Percentiles rank a stretch among this genome's conserved stretches.
Conservation (phyloP, 2,797 vertebrate genomes). For the Typhlichthys subterraneus region DNA sequence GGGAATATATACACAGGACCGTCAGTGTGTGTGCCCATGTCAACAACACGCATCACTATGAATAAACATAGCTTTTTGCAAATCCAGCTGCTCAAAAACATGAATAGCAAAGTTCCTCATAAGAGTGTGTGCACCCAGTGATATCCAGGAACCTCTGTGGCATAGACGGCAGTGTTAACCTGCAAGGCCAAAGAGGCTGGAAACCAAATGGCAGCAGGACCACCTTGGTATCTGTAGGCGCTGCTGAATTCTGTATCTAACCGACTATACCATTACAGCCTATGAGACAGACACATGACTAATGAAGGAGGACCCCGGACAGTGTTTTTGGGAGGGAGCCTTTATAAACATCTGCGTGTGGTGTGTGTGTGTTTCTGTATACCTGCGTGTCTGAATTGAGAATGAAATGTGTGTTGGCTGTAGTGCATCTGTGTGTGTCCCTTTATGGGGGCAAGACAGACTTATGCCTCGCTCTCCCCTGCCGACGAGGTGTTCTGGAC, state of each 20-base stretch:
- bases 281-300: slow-evolving; percentile 52
- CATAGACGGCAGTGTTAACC: slow-evolving; percentile 4
- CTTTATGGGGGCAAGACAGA: slow-evolving; percentile 31
- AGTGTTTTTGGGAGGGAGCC: slow-evolving; percentile 59
- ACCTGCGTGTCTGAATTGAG: neutral
- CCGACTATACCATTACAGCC: slow-evolving; percentile 35
- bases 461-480: slow-evolving; percentile 95
- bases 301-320: slow-evolving; percentile 46
- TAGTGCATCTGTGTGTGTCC: slow-evolving; percentile 27
- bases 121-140: slow-evolving; percentile 34
- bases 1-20: slow-evolving; percentile 57
- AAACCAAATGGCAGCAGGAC: slow-evolving; percentile 17
- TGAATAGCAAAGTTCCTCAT: slow-evolving; percentile 31
- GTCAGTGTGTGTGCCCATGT: slow-evolving; percentile 62
- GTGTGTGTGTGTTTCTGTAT: slow-evolving; percentile 17
- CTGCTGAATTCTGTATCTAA: slow-evolving; percentile 42
- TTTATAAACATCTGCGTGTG: slow-evolving; percentile 55
- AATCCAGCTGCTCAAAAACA: slow-evolving; percentile 68
- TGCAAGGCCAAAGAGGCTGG: slow-evolving; percentile 16
- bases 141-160: slow-evolving; percentile 8
- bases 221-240: slow-evolving; percentile 30
- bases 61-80: slow-evolving; percentile 49
- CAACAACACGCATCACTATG: slow-evolving; percentile 57
- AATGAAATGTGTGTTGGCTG: slow-evolving; percentile 6
- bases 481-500: slow-evolving; percentile 74